Evolutionary conservation across 2,888 invertebrate genomes (phyloP).

Genomic region (Melinaea marsaeus): DNA sequence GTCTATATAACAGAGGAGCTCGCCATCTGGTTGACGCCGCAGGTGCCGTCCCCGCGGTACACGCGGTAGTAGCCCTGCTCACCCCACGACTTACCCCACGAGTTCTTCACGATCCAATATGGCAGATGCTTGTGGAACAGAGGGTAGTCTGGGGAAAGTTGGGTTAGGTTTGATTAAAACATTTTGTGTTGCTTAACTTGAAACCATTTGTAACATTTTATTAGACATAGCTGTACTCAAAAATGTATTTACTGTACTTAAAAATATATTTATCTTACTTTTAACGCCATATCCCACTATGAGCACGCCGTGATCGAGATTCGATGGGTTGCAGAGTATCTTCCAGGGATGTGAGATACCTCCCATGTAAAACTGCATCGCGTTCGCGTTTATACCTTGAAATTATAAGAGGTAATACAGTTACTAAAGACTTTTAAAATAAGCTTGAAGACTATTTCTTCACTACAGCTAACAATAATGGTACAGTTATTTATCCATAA

Average conservation of each 20-base stretch:
- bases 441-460: too few species aligned
- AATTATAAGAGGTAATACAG: too few species aligned
- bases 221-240: too few species aligned
- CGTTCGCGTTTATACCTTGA: constrained; percentile 91
- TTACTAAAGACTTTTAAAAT: too few species aligned
- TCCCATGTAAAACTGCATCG: constrained; percentile 97
- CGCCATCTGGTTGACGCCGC: constrained; percentile 95
- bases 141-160: constrained; percentile 80
- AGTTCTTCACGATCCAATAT: constrained; percentile 96
- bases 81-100: constrained; percentile 95
- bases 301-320: constrained; percentile 96
- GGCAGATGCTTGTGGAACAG: constrained; percentile 88
- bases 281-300: constrained; percentile 94
- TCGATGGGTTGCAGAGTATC: constrained; percentile 85
- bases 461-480: background rate
- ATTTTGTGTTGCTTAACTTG: background rate
- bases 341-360: constrained; percentile 96
- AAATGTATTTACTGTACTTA: background rate
- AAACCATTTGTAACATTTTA: too few species aligned
- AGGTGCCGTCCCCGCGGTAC: constrained; percentile 95
- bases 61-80: constrained; percentile 97
- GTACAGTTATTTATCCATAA: background rate
- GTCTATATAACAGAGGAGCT: constrained; percentile 84
- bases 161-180: constrained; percentile 8
- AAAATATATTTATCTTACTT: constrained; percentile 66